Base-by-base conservation (phyloP, 1,140 invertebrate genomes). In the Tetramorium alpestre region DNA sequence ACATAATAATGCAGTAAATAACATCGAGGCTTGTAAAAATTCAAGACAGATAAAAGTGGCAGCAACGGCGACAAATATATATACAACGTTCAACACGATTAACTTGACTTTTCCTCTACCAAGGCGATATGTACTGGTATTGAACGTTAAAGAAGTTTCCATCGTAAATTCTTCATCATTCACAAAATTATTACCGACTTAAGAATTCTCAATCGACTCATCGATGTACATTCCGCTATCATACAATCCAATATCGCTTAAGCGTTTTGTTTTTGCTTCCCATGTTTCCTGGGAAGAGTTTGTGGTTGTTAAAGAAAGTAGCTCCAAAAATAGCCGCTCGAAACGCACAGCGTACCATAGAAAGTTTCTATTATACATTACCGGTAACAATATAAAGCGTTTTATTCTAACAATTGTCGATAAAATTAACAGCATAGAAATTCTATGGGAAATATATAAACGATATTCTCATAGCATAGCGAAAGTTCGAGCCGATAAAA, bases 351-450 rank as follows among this genome's bases (percentile, higher is more conserved):
- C 44, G n/a, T 69, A 84, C 49, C 69, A 60, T 65, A 51, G 5
- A 75, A 75, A 70, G 60, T 54, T 67, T 73, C 65, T 73, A 73
- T 73, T 87, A 89, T 86, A 56, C 25, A 67, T 84, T 87, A 89
- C 28, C 85, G 49, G 81, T 89, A 90, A 90, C 88, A 89, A 90
- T 87, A 87, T 75, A 75, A 69, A 85, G 73, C 54, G 49, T 78
- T 87, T 86, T 62, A 89, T 58, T 58, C 86, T 78, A 89, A 89
- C 75, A 87, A 58, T 78, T 62, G 41, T 75, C 33, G 56, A 89
- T 89, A 89, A 90, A 89, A 89, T 89, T 89, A 90, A 89, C 86
- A 84, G 33, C 41, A 80, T 85, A 89, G 60, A 87, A 75, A 87
- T 85, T 84, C 80, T 89, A 89, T 85, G 78, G 47, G 54, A 90